Evolutionary conservation across 2,888 invertebrate genomes (phyloP), one percentile per base, ranked within the genome.

Genomic region (Pristionchus mayeri): DNA sequence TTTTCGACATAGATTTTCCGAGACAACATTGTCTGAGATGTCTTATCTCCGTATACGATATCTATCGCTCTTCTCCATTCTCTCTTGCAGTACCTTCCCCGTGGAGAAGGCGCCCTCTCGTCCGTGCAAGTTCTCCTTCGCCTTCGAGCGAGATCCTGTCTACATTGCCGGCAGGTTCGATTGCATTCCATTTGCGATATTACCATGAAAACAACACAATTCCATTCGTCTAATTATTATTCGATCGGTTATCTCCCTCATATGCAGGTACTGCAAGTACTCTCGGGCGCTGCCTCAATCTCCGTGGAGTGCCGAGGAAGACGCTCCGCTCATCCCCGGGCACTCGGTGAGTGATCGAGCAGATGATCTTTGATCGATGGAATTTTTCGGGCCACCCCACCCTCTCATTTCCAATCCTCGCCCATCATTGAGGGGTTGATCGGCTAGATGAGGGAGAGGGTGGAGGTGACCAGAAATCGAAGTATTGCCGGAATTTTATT

Each of bases 201-300:
- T n/a, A 2, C 21, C 11, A 34, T 37, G 34, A 0, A 21, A n/a
- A n/a, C n/a, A n/a, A n/a, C n/a, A n/a, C 44, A 37, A 40, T 71
- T 71, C 9, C 21, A 11, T 18, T 57, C 27, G 21, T 24, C 11
- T 11, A n/a, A 40, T 9, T 13, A 13, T 11, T 30, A 24, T 60
- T 60, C 11, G 44, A 13, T 6, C 13, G 44, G 13, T 44, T 44
- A 54, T 54, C 6, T 54, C n/a, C 54, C 7, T 54, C 54, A 13
- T 21, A n/a, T 60, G 21, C 21, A 85, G 90, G 21, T 98, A 98
- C 93, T 95, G 95, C 88, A 98, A 98, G 93, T 95, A 95, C 91
- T 96, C 96, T 3, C 95, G 98, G 79, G 94, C 95, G 87, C 93
- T 99, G 44, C 96, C 97, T 81, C 98, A 99, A 94, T 97, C 97